phyloP scores from a whole-genome alignment of 2,113 vertebrate species.

The Rafetus swinhoei region DNA sequence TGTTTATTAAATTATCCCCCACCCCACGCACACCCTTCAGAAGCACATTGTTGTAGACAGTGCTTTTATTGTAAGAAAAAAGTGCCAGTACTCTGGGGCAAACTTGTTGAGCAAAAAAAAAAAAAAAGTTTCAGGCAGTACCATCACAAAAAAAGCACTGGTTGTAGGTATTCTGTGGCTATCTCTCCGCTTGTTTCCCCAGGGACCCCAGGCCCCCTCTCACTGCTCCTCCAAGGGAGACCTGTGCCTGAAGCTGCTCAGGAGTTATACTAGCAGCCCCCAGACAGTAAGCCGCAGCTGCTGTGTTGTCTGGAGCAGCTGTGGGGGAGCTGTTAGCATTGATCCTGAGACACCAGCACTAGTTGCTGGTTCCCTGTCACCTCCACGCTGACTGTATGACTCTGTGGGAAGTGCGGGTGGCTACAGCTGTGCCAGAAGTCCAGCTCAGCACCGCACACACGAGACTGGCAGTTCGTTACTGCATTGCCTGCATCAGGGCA shows the following conservation, averaged over 20 bases:
- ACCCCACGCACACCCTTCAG: no score
- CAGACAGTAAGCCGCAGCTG: neutral
- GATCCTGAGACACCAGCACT: neutral
- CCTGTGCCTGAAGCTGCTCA: neutral
- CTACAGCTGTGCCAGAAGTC: neutral
- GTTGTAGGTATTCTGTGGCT: no score
- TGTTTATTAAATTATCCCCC: neutral
- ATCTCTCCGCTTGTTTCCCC: neutral
- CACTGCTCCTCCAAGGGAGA: neutral
- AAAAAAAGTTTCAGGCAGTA: neutral
- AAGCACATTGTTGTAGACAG: no score
- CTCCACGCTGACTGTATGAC: neutral
- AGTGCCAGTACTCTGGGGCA: no score
- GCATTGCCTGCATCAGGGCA: neutral
- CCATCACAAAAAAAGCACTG: no score
- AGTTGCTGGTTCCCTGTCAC: neutral
- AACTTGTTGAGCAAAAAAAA: no score
- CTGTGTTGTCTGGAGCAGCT: rapidly evolving
- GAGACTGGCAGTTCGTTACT: neutral
- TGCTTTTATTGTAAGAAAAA: no score
- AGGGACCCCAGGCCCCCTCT: neutral
- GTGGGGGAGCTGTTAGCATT: neutral
- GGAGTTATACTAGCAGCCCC: neutral
- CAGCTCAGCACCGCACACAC: neutral
- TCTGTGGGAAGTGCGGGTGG: neutral